phyloP scores from a whole-genome alignment of 2,888 invertebrate genomes.

The Cheilosia soror region DNA sequence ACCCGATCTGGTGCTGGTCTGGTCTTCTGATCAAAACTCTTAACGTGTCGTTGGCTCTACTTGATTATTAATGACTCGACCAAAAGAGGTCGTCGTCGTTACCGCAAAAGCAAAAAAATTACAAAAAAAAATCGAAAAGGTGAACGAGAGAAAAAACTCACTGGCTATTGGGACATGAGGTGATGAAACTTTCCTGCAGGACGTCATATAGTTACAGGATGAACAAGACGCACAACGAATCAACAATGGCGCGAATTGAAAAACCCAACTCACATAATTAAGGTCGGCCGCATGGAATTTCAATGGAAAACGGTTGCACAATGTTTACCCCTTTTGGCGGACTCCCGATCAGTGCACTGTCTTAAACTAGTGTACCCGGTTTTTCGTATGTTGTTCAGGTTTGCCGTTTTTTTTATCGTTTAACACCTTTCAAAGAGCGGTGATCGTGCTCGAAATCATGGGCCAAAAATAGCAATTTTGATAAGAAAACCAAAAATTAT shows the following conservation, averaged over 20 bases:
- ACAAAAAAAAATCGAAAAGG: constrained; percentile 15
- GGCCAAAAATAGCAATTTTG: constrained; percentile 27
- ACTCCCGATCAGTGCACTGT: background rate
- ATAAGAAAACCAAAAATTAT: constrained; percentile 10
- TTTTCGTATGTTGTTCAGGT: constrained; percentile 9
- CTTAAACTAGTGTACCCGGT: constrained; percentile 1
- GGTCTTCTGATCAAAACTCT: constrained; percentile 32
- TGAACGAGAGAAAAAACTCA: constrained; percentile 15
- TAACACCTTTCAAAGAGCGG: constrained; percentile 21
- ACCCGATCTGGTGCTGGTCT: constrained; percentile 19
- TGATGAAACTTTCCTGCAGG: constrained; percentile 14
- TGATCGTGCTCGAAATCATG: constrained; percentile 46
- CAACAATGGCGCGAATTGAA: background rate
- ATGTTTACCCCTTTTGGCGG: constrained; percentile 34
- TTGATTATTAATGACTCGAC: constrained; percentile 43
- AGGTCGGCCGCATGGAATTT: constrained; percentile 39
- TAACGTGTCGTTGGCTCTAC: constrained; percentile 46
- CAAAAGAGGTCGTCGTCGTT: constrained; percentile 40
- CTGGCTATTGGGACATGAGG: background rate
- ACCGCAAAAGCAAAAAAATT: constrained; percentile 4
- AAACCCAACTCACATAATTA: constrained; percentile 37
- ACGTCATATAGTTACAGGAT: constrained; percentile 11
- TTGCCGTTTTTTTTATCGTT: background rate
- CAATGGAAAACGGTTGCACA: constrained; percentile 56
- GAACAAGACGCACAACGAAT: background rate